phyloP scores from a whole-genome alignment of 2,113 vertebrate genomes.

The Rhinopithecus roxellana region DNA sequence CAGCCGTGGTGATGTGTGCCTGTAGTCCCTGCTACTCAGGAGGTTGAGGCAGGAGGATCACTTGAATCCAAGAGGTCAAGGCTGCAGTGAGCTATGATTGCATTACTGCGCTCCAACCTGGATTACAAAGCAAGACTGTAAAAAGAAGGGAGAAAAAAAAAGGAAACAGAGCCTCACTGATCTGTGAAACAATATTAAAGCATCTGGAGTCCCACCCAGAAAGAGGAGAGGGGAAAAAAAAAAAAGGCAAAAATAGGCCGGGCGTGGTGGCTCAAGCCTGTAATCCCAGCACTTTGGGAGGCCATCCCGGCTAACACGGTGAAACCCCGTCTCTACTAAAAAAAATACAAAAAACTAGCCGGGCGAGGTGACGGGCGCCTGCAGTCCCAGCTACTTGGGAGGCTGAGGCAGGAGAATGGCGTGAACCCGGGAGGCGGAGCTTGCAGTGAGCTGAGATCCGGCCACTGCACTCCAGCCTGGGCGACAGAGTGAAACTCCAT shows the following conservation, averaged over 20 bases:
- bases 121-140: background rate
- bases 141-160: background rate
- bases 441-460: too few relatives aligned
- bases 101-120: background rate
- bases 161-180: background rate
- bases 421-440: too few relatives aligned
- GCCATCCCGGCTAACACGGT: too few relatives aligned
- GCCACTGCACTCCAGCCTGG: too few relatives aligned
- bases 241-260: too few relatives aligned
- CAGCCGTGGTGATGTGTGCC: background rate
- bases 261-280: too few relatives aligned
- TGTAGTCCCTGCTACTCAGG: background rate
- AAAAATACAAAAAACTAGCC: too few relatives aligned
- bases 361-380: rapidly evolving
- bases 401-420: too few relatives aligned
- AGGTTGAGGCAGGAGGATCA: background rate
- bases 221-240: background rate
- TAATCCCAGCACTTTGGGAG: too few relatives aligned
- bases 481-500: too few relatives aligned
- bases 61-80: background rate
- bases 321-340: too few relatives aligned
- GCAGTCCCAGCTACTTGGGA: too few relatives aligned
- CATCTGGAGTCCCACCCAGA: background rate
- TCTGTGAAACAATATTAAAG: background rate
- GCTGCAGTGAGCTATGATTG: background rate